phyloP scores from a whole-genome alignment of 1,140 invertebrate species.

The Nephotettix cincticeps region DNA sequence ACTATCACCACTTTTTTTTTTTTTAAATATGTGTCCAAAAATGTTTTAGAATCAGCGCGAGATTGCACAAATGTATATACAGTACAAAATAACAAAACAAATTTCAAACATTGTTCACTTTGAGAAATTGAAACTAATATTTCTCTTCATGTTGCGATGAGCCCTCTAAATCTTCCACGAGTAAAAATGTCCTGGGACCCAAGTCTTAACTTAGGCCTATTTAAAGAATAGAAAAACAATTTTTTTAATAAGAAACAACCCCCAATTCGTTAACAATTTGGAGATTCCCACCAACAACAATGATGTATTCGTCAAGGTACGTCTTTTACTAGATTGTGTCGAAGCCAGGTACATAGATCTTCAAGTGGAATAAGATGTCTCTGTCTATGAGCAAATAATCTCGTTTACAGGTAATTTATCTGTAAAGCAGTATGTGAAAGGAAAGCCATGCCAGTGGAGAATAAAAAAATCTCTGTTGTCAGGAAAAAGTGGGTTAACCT shows the following conservation, averaged over 20 bases:
- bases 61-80: neutral
- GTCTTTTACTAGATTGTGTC: conserved; percentile 39
- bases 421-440: conserved; percentile 39
- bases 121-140: neutral
- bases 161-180: neutral
- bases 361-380: conserved; percentile 32
- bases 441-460: conserved; percentile 38
- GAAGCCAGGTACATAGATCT: conserved; percentile 38
- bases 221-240: conserved; percentile 34
- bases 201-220: neutral
- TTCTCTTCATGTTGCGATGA: neutral
- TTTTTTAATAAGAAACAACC: conserved; percentile 35
- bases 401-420: conserved; percentile 37
- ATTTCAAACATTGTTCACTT: neutral
- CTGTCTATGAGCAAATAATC: conserved; percentile 42
- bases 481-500: conserved; percentile 29
- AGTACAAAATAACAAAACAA: neutral
- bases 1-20: neutral
- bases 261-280: conserved; percentile 37
- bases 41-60: neutral
- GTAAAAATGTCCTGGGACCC: conserved; percentile 19
- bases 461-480: conserved; percentile 31
- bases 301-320: conserved; percentile 43
- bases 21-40: neutral
- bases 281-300: conserved; percentile 33